Evolutionary conservation across 2,888 invertebrate genomes (phyloP), one percentile per base, ranked within the genome.

Genomic region (Acleris sparsana): DNA sequence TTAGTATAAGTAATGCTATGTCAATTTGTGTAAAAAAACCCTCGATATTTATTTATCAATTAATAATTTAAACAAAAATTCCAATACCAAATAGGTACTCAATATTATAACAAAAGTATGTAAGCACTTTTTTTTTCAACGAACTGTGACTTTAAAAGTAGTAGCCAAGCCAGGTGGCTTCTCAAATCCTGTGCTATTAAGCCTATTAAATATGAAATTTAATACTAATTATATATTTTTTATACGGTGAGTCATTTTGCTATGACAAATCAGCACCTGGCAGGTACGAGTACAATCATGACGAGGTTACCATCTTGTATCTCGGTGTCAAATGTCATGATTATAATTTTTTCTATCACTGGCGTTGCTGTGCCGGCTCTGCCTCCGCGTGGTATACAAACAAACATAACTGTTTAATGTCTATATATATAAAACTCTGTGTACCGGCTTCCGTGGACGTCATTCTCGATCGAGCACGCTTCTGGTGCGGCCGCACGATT

Each of bases 391-490:
- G 80, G 82, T 82, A 80, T 81, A 83, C 80, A 80, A 87, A 89
- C 80, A 84, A 87, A 89, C 80, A 84, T 92, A 92, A 92, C 92
- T 90, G 92, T 91, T 87, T 80, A 80, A 85, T 86, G 85, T 83
- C 84, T 88, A 86, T 58, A 86, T 58, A 89, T 90, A 91, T 90
- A 91, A 79, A 89, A 86, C 83, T 79, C 74, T 75, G 75, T 72
- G 74, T 71, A 79, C 70, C 79, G 76, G 85, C 84, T 90, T 91
- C 90, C 89, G 89, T 83, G 86, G 83, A 85, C 89, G 88, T 91
- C 91, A 92, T 83, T 92, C 86, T 80, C 78, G 77, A 82, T 75
- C 81, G 83, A 82, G 83, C 82, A 73, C 73, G 75, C 84, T 82
- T 77, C 82, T 77, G 71, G 83, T 80, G 83, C 86, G 82, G 86